phyloP scores from a whole-genome alignment of 1,140 invertebrate species.

The Calephelis nemesis region DNA sequence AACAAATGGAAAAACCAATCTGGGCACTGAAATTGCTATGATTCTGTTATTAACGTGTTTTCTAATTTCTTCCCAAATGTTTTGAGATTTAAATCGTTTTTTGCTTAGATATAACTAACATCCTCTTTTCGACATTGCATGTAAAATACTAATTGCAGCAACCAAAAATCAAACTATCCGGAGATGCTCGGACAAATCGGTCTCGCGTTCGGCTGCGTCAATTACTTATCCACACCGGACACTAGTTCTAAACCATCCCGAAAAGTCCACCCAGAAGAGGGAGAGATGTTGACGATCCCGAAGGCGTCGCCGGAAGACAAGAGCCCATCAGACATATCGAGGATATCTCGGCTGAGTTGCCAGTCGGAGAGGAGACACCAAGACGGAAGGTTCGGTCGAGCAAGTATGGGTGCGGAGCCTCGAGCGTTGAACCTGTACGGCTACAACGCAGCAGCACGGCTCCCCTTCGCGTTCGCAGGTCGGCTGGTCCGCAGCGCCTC shows the following conservation, averaged over 20 bases:
- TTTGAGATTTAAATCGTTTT: no score
- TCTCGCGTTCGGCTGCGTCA: constrained; percentile 76
- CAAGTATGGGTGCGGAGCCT: constrained; percentile 40
- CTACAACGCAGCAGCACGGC: constrained; percentile 74
- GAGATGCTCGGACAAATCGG: constrained; percentile 79
- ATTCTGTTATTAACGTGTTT: no score
- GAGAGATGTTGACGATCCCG: constrained; percentile 58
- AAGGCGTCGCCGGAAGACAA: constrained; percentile 64
- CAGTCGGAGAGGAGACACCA: constrained; percentile 13
- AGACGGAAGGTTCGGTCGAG: constrained; percentile 3
- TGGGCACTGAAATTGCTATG: no score
- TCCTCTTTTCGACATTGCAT: constrained; percentile 21
- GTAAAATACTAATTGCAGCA: constrained; percentile 43
- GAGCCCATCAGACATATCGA: constrained; percentile 59
- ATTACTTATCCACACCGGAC: constrained; percentile 66
- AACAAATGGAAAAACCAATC: no score
- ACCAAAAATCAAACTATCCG: constrained; percentile 76
- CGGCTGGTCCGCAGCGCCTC: constrained; percentile 73
- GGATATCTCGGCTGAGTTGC: constrained; percentile 54
- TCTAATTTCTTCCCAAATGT: no score
- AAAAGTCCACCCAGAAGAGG: constrained; percentile 65
- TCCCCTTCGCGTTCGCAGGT: constrained; percentile 75
- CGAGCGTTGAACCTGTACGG: constrained; percentile 63
- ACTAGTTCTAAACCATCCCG: constrained; percentile 44
- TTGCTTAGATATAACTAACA: constrained; percentile 23